phyloP scores from a whole-genome alignment of 2,888 invertebrate species.

The Nomada goodeniana region DNA sequence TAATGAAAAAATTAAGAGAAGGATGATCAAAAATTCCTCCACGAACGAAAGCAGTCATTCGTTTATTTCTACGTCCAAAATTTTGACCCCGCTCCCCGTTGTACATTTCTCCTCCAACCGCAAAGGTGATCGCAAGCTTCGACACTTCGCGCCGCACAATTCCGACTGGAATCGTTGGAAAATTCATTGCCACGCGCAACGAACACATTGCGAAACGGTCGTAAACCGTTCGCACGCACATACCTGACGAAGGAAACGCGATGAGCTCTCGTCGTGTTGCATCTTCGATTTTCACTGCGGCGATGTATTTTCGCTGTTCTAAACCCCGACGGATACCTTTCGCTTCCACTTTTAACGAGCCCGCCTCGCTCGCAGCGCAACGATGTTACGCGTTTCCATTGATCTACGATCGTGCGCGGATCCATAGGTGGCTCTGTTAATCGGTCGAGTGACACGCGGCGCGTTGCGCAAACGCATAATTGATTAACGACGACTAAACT shows the following conservation, averaged over 20 bases:
- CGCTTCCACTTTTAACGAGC: neutral
- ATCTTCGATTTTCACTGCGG: neutral
- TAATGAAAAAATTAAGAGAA: too few species aligned
- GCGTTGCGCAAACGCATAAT: conserved; percentile 52
- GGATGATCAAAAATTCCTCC: too few species aligned
- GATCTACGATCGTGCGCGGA: conserved; percentile 15
- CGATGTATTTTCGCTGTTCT: neutral
- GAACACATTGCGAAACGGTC: neutral
- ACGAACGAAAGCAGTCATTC: too few species aligned
- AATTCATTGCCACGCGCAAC: neutral
- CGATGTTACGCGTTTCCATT: conserved; percentile 18
- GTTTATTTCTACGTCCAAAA: too few species aligned
- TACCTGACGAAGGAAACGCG: neutral
- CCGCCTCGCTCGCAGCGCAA: neutral
- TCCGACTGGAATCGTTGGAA: neutral
- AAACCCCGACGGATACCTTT: too few species aligned
- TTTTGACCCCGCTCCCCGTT: too few species aligned
- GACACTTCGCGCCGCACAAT: neutral
- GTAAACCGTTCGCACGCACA: neutral
- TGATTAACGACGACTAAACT: conserved; percentile 56
- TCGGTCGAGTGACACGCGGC: conserved; percentile 28
- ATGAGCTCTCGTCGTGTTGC: neutral
- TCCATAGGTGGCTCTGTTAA: conserved; percentile 38
- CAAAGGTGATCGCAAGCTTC: neutral
- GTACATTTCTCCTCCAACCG: too few species aligned